Evolutionary conservation across 2,797 vertebrate genomes (phyloP).

Genomic region (Semaprochilodus insignis): DNA sequence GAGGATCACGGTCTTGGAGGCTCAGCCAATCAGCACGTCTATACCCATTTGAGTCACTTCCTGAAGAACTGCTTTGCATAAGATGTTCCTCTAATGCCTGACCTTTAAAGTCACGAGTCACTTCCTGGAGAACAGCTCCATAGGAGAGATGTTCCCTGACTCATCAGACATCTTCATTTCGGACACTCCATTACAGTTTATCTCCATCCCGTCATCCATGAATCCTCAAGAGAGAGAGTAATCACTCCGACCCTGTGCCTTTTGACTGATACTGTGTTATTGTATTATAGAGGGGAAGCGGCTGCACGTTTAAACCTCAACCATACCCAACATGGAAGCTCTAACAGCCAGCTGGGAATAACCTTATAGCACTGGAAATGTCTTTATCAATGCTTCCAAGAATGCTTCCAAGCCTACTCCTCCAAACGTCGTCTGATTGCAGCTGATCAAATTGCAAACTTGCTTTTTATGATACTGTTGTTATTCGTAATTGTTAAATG

Average conservation of each 20-base stretch:
- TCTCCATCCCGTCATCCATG: no score
- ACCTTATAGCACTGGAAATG: neutral
- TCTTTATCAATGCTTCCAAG: neutral
- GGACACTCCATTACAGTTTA: neutral
- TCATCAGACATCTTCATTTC: neutral
- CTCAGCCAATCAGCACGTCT: constrained; percentile 88
- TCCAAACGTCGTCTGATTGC: neutral
- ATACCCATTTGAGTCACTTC: constrained; percentile 94
- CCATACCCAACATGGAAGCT: neutral
- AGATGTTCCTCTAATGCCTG: constrained; percentile 18
- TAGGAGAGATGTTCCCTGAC: constrained; percentile 50
- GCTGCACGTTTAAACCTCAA: neutral
- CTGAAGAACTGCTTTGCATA: constrained; percentile 87
- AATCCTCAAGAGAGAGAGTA: no score
- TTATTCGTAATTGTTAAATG: no score
- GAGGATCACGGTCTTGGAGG: constrained; percentile 89
- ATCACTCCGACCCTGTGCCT: neutral
- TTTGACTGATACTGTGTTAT: neutral
- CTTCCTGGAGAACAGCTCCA: constrained; percentile 88
- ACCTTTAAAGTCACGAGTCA: constrained; percentile 81
- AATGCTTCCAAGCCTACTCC: neutral
- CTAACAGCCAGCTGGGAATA: neutral
- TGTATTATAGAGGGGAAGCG: neutral
- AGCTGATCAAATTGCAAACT: no score
- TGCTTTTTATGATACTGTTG: no score